Base-by-base conservation (phyloP, 2,888 invertebrate species). In the Patella caerulea region DNA sequence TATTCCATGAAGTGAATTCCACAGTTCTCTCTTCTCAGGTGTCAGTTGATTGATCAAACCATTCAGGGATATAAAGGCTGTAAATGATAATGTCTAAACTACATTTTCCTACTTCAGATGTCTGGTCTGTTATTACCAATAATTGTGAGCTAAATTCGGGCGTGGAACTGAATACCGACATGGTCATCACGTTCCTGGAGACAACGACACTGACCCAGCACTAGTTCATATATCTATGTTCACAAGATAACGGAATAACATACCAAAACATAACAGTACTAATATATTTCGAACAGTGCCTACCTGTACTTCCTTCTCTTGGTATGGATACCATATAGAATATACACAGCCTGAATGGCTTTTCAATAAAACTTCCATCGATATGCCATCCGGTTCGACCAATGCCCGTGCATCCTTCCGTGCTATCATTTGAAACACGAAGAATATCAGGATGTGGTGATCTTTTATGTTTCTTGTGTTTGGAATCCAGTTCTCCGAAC, bases 381-480 rank as follows among this genome's bases (percentile, higher is more conserved):
- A 90, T 88, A 77, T 90, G 90, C 89, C 89, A 90, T 17, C 90
- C 90, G 7, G 89, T 89, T 72, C 89, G 80, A 1, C 90, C 90
- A 2, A 90, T 88, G 75, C 87, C 85, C 2, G 83, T 85, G 72
- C 89, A 90, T 12, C 90, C 90, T 75, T 90, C 88, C 19, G 78
- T 78, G 45, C 85, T 83, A 65, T 86, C 83, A 77, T 90, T 90
- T 0, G 90, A 90, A 65, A 90, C 90, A 9, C 90, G 79, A 78
- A 90, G 89, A 12, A 90, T 87, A 80, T 90, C 89, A 2, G 87
- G 87, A 78, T 90, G 85, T 0, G 89, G 89, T 14, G 90, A 89
- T 73, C 79, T 84, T 3, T 86, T 89, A 71, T 90, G 90, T 74
- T 87, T 88, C 83, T 90, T 89, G 78, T 89, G 89, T 55, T 89